Conservation (phyloP, 2,888 invertebrate species). For the Chrysomela aeneicollis region DNA sequence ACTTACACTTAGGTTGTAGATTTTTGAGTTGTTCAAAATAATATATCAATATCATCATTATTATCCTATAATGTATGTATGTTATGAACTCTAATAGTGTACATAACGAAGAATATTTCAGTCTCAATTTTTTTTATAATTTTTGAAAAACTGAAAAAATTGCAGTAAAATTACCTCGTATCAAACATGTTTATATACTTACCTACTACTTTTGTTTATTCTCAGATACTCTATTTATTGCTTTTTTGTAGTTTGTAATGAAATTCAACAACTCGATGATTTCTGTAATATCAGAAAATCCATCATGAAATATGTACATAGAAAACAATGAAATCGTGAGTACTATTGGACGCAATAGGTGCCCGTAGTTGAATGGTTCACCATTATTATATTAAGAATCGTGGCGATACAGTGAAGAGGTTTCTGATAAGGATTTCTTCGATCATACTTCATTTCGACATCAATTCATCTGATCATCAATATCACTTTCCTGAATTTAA, state of each 20-base stretch:
- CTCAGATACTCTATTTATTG: constrained; percentile 37
- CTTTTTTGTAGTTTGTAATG: constrained; percentile 36
- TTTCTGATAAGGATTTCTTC: no score
- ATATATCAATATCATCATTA: constrained; percentile 24
- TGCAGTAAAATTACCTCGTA: constrained; percentile 31
- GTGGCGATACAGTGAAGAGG: no score
- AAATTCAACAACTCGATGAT: constrained; percentile 22
- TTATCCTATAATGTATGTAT: constrained; percentile 19
- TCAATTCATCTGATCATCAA: no score
- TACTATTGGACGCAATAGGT: neutral
- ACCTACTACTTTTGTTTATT: constrained; percentile 17
- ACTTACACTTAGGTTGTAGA: constrained; percentile 50
- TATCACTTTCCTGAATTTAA: no score
- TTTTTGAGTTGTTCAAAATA: constrained; percentile 35
- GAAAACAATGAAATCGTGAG: constrained; percentile 25
- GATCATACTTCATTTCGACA: no score
- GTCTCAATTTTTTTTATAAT: neutral
- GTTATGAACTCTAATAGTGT: constrained; percentile 16
- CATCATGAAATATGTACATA: constrained; percentile 38
- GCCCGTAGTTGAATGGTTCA: constrained; percentile 30
- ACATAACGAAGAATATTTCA: constrained; percentile 12
- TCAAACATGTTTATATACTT: constrained; percentile 29
- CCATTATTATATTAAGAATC: constrained; percentile 42
- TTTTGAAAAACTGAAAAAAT: neutral
- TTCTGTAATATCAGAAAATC: constrained; percentile 45